A percentile compares a stretch with the other conserved stretches of the same genome.
These are phyloP conservation scores for Cynaeus angustus DNA, from an alignment of 2,888 invertebrate species.

Conservation along the genomic window DNA sequence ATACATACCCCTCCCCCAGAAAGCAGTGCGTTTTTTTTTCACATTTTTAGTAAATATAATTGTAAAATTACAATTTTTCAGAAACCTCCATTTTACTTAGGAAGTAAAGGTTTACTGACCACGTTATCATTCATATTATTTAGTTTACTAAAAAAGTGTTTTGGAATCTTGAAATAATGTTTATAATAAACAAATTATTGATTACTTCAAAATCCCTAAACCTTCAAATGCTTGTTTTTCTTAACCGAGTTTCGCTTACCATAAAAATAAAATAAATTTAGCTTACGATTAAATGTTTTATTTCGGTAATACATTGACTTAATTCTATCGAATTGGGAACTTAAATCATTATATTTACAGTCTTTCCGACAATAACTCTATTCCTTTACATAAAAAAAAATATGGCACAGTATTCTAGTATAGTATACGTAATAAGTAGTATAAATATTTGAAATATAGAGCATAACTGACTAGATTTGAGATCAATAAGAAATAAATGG, in stretches of 20 bases:
- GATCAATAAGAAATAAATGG: slow-evolving; percentile 8
- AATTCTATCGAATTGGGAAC: slow-evolving; percentile 21
- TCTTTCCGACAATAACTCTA: slow-evolving; percentile 10
- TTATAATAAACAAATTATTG: too few species aligned
- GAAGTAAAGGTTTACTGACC: too few species aligned
- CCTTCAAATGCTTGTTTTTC: background rate
- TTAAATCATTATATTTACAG: slow-evolving; percentile 29
- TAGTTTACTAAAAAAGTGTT: too few species aligned
- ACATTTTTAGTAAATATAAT: too few species aligned
- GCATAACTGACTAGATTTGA: slow-evolving; percentile 22
- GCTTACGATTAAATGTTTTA: slow-evolving; percentile 24
- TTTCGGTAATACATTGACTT: slow-evolving; percentile 27
- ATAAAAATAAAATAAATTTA: slow-evolving; percentile 24
- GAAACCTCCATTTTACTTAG: too few species aligned
- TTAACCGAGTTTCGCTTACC: background rate
- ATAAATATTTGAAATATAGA: slow-evolving; percentile 11
- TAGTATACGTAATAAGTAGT: slow-evolving; percentile 10
- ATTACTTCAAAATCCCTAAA: background rate
- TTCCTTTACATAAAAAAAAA: slow-evolving; percentile 20
- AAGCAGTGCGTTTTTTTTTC: too few species aligned
- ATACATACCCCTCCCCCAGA: too few species aligned
- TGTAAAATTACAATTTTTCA: too few species aligned
- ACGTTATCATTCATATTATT: too few species aligned
- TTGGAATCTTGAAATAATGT: too few species aligned
- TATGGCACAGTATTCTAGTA: slow-evolving; percentile 13